Evolutionary conservation across 1,140 invertebrate genomes (phyloP), one percentile per base, ranked within the genome.

Genomic region (Pogonomyrmex californicus): DNA sequence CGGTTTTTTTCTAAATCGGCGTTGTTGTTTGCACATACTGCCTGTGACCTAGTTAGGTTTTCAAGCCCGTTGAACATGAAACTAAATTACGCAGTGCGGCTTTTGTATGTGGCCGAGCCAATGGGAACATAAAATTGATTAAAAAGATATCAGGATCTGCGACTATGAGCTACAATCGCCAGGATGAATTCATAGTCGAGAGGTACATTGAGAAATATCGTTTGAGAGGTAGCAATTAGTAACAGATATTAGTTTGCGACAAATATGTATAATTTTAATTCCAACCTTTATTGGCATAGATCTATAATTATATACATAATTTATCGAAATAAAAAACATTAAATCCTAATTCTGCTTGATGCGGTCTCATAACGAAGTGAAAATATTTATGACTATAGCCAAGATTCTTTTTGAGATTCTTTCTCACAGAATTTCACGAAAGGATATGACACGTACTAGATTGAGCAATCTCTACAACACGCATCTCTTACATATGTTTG

Each of bases 61-160:
- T 90, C 81, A 68, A 90, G 62, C 86, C 60, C 83, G 71, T 75
- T 86, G 73, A 56, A 60, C 81, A 76, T 85, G 81, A 79, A 71
- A 81, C 75, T 65, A 81, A 90, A 90, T 90, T 90, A 76, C 54
- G 73, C 70, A 30, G 6, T n/a, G 14, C 47, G 54, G 70, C 51
- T 68, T 17, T 17, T 51, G 36, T 62, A 60, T 75, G 49, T 68
- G 62, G 66, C 14, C 47, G 66, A 77, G 49, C 17, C 30, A 51
- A 33, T 12, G 38, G 58, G 86, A 88, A 75, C 86, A 66, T 86
- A 60, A 70, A 58, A 86, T 88, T 91, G 66, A 86, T 90, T 85
- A 86, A 82, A 85, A 90, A 70, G 49, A 36, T 79, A 85, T 87
- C 86, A 73, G 23, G 36, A 65, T 60, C 23, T n/a, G 38, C 38